A percentile compares a stretch with the other conserved stretches of the same genome.
Evolutionary conservation across 2,113 vertebrate species (phyloP).

Genomic region (Notechis scutatus): DNA sequence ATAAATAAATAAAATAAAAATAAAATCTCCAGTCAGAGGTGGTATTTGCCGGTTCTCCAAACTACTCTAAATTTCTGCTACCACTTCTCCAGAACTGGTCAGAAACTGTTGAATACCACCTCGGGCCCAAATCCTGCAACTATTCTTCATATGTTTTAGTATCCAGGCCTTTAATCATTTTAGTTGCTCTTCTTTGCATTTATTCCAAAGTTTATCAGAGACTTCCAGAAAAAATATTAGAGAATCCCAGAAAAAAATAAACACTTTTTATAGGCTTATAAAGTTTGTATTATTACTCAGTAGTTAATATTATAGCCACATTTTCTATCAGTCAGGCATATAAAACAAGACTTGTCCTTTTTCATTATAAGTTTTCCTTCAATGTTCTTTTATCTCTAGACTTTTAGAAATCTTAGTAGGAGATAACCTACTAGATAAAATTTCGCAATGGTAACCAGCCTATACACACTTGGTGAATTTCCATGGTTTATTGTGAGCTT

Average conservation of each 20-base stretch:
- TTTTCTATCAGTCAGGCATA: background rate
- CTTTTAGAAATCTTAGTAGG: background rate
- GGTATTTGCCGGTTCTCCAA: too few relatives aligned
- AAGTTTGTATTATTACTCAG: background rate
- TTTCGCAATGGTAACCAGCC: background rate
- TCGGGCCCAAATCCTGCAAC: too few relatives aligned
- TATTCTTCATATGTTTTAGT: too few relatives aligned
- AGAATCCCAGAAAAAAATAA: background rate
- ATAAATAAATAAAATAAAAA: too few relatives aligned
- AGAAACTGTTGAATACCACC: too few relatives aligned
- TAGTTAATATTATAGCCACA: background rate
- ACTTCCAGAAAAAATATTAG: background rate
- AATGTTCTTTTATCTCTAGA: background rate
- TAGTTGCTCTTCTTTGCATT: too few relatives aligned
- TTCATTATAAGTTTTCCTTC: background rate
- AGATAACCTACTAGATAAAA: background rate
- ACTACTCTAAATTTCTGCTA: too few relatives aligned
- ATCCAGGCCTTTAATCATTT: too few relatives aligned
- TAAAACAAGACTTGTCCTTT: background rate
- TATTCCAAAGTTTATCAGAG: too few relatives aligned
- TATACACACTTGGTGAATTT: background rate
- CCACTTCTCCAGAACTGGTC: too few relatives aligned
- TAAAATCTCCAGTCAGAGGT: too few relatives aligned
- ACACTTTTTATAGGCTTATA: background rate
- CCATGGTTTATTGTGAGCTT: background rate